Evolutionary conservation across 1,140 invertebrate species (phyloP), one percentile per base, ranked within the genome.

Genomic region (Carposina sasakii): DNA sequence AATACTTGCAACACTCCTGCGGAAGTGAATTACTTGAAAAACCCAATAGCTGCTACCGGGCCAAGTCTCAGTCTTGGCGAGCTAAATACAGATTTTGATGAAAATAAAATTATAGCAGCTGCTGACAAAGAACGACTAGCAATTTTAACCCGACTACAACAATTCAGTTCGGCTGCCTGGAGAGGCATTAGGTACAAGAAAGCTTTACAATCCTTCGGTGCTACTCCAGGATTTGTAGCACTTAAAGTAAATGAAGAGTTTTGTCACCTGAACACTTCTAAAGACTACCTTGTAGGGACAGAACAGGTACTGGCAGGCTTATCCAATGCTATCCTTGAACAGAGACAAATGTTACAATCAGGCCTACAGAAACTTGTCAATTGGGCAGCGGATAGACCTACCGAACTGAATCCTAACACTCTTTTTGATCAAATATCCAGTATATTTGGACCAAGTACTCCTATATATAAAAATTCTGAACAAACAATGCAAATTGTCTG

Each of bases 401-500:
- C 6, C 4, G 16, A 45, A 12, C 9, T 45, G 12, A 31, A 30
- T 31, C 12, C 17, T 45, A 15, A 30, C 20, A 21, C 42, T 17
- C 16, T 45, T 19, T 45, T 26, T 31, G 30, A 45, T 2, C 28
- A 34, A 17, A 16, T 45, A 9, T 30, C 26, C 2, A 6, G 15
- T 20, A 31, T 19, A 30, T 45, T 45, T 45, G 42, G 26, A n/a
- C 17, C 42, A 2, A 28, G 30, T 28, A 16, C 42, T 9, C 5
- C 13, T 3, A 31, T 28, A 12, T 47, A 22, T 19, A 47, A 47
- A 20, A 26, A 16, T 4, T 36, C 28, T 17, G 57, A 67, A 15
- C 40, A 42, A 17, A 60, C 48, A n/a, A 16, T 67, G 8, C 65
- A 63, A 30, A 45, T 65, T 6, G 49, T 68, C 15, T 68, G 54